Conservation (phyloP, 2,797 vertebrate genomes). For the Alosa sapidissima region DNA sequence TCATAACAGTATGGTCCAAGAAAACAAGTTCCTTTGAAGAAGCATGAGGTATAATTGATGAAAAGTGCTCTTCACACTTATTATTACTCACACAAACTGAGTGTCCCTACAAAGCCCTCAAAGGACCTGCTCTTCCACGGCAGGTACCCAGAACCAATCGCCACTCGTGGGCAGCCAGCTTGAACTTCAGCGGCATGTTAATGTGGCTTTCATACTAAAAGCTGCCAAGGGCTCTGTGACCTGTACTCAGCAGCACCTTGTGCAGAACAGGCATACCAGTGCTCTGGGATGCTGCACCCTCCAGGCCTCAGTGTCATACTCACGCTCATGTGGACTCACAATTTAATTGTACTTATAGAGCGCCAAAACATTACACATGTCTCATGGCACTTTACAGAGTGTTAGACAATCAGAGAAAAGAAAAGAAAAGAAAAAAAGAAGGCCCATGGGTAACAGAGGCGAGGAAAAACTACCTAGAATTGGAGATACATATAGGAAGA, state of each 20-base stretch:
- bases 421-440: too few relatives aligned
- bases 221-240: not conserved
- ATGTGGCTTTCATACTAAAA: not conserved
- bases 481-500: too few relatives aligned
- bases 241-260: not conserved
- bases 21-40: not conserved
- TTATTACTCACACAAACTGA: not conserved
- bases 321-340: not conserved
- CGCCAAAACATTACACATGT: too few relatives aligned
- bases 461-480: too few relatives aligned
- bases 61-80: not conserved
- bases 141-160: not conserved
- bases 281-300: not conserved
- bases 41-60: not conserved
- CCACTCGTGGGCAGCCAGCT: not conserved
- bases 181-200: not conserved
- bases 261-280: not conserved
- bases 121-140: not conserved
- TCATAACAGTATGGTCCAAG: not conserved
- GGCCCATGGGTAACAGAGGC: too few relatives aligned
- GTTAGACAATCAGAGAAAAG: too few relatives aligned
- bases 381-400: too few relatives aligned
- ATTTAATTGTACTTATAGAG: too few relatives aligned
- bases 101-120: not conserved
- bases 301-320: not conserved